Percentiles rank a stretch among this genome's conserved stretches.
These are phyloP conservation scores for Strongylocentrotus purpuratus DNA, from an alignment of 35 echinoderm and acorn worm species.

Conservation along the genomic window DNA sequence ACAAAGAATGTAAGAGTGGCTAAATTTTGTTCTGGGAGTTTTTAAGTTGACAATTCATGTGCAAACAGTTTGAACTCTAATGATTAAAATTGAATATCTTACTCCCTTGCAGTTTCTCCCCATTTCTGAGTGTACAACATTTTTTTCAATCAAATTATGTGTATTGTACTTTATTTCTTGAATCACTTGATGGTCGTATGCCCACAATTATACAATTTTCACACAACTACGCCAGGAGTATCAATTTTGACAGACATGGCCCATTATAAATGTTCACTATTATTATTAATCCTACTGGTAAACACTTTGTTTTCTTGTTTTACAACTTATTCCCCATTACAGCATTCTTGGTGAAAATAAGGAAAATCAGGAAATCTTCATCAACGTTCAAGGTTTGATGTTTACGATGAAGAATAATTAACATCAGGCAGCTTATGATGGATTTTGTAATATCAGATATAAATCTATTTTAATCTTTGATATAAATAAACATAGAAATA, in stretches of 20 bases:
- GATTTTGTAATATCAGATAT: not conserved
- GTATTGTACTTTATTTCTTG: too few species aligned
- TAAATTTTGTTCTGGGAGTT: too few species aligned
- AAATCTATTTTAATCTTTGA: conserved; percentile 39
- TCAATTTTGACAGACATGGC: too few species aligned
- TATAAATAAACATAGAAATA: not conserved
- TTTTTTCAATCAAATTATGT: not conserved
- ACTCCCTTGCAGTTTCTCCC: not conserved
- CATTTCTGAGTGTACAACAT: not conserved
- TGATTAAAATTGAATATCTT: not conserved
- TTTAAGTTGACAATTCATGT: too few species aligned
- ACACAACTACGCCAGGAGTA: too few species aligned
- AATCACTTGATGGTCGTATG: too few species aligned
- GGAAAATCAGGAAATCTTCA: conserved; percentile 36
- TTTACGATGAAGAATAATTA: not conserved
- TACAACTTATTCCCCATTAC: not conserved
- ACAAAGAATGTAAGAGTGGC: too few species aligned
- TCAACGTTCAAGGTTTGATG: conserved; percentile 33
- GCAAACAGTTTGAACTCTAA: too few species aligned
- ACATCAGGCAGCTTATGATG: not conserved
- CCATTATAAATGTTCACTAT: too few species aligned
- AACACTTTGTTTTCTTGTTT: not conserved
- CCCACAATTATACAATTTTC: too few species aligned
- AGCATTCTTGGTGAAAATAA: conserved; percentile 63
- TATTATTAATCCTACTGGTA: too few species aligned